A percentile compares a stretch with the other conserved stretches of the same genome.
Evolutionary conservation across 30 jellyfish, hydroid and myxozoan species (phyloP).

Genomic region (Cassiopea xamachana): DNA sequence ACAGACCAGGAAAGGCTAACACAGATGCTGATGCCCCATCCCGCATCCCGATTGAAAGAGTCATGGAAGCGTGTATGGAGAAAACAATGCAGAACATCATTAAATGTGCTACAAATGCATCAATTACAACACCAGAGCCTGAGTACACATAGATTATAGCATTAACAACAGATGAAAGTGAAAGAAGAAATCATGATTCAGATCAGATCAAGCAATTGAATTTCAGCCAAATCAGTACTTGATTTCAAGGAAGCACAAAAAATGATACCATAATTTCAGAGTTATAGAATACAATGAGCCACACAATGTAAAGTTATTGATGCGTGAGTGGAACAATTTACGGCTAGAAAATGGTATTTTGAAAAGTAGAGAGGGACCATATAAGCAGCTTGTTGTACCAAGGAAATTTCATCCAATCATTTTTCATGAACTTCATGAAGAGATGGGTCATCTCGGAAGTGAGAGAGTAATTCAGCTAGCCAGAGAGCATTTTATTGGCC

Average conservation of each 20-base stretch:
- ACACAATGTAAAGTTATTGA: neutral
- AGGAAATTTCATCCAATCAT: neutral
- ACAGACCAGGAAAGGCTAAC: conserved; percentile 63
- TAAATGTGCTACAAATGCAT: neutral
- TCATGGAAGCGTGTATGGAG: neutral
- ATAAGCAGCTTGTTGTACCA: conserved; percentile 25
- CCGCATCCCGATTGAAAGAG: conserved; percentile 1
- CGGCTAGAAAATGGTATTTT: neutral
- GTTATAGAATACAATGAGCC: neutral
- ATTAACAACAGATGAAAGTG: conserved; percentile 9
- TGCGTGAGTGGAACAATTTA: neutral
- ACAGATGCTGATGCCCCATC: conserved; percentile 54
- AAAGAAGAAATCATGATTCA: neutral
- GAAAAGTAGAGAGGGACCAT: neutral
- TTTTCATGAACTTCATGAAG: conserved; percentile 11
- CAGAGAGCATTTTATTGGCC: neutral
- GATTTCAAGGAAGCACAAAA: neutral
- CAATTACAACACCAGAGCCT: conserved; percentile 15
- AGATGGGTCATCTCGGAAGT: conserved; percentile 45
- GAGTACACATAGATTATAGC: conserved; percentile 16
- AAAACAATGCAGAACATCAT: neutral
- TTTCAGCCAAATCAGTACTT: conserved; percentile 3
- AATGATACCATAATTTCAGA: neutral
- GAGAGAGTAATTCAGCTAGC: conserved; percentile 37
- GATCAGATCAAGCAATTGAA: conserved; percentile 1